A percentile compares a stretch with the other conserved stretches of the same genome.
These are phyloP conservation scores for Ophthalmolycus amberensis DNA, from an alignment of 2,113 vertebrate species.

Conservation along the genomic window DNA sequence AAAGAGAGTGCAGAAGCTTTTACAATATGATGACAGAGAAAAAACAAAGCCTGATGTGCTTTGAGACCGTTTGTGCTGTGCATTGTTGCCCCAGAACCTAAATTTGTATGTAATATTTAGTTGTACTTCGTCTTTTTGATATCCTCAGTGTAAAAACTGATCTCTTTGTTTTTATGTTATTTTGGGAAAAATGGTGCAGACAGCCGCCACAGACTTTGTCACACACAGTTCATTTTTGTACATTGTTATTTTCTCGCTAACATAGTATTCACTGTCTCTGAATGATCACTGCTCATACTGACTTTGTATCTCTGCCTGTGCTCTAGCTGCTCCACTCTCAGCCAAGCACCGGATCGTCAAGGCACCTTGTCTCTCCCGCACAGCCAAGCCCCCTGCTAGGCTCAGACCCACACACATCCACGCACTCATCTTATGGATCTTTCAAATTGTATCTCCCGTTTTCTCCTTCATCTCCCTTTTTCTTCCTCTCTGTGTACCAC, in stretches of 20 bases:
- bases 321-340: constrained; percentile 76
- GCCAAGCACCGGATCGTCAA: constrained; percentile 74
- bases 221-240: constrained; percentile 20
- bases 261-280: constrained; percentile 54
- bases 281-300: constrained; percentile 67
- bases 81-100: constrained; percentile 25
- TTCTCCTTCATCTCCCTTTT: constrained; percentile 36
- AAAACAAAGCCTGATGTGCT: constrained; percentile 32
- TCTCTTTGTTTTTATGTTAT: constrained; percentile 83
- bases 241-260: constrained; percentile 8
- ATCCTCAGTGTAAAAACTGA: not conserved
- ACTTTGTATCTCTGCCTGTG: constrained; percentile 82
- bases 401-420: constrained; percentile 74
- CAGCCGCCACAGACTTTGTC: constrained; percentile 40
- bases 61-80: constrained; percentile 8
- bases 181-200: constrained; percentile 84
- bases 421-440: constrained; percentile 58
- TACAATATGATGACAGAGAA: constrained; percentile 29
- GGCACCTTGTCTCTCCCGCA: constrained; percentile 73
- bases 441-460: constrained; percentile 42
- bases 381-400: constrained; percentile 77
- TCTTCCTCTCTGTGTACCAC: constrained; percentile 32
- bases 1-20: not conserved
- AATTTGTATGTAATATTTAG: constrained; percentile 36
- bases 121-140: constrained; percentile 12